Evolutionary conservation across 2,888 invertebrate genomes (phyloP).

Genomic region (Trichacis sp.): DNA sequence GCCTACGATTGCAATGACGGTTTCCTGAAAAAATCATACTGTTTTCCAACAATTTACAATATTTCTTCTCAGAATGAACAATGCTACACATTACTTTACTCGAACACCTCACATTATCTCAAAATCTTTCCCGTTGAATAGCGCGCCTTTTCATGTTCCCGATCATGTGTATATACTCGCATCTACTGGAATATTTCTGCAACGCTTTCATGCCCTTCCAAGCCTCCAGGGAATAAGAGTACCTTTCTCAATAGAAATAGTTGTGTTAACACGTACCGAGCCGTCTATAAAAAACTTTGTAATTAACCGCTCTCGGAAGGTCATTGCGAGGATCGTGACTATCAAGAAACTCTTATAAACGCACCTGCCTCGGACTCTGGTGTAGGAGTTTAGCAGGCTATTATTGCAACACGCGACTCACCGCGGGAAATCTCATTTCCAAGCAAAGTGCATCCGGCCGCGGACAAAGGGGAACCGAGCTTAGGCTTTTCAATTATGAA

Average conservation of each 20-base stretch:
- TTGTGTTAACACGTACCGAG: constrained; percentile 26
- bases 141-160: too few species aligned
- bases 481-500: constrained; percentile 24
- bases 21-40: too few species aligned
- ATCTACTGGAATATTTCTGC: too few species aligned
- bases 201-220: background rate
- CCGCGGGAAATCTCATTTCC: constrained; percentile 42
- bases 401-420: constrained; percentile 41
- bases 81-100: too few species aligned
- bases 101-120: too few species aligned
- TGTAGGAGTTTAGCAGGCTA: constrained; percentile 35
- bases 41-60: too few species aligned
- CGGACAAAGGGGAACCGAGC: constrained; percentile 18
- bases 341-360: constrained; percentile 21
- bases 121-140: too few species aligned
- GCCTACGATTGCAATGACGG: too few species aligned
- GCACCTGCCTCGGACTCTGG: constrained; percentile 34
- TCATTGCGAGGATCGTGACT: constrained; percentile 37
- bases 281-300: constrained; percentile 31
- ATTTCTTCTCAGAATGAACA: too few species aligned
- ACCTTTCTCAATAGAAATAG: constrained; percentile 28
- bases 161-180: too few species aligned
- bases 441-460: constrained; percentile 37
- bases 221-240: constrained; percentile 26
- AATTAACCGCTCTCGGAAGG: constrained; percentile 34